phyloP scores from a whole-genome alignment of 2,888 invertebrate species.

The Philopedon plagiatum region DNA sequence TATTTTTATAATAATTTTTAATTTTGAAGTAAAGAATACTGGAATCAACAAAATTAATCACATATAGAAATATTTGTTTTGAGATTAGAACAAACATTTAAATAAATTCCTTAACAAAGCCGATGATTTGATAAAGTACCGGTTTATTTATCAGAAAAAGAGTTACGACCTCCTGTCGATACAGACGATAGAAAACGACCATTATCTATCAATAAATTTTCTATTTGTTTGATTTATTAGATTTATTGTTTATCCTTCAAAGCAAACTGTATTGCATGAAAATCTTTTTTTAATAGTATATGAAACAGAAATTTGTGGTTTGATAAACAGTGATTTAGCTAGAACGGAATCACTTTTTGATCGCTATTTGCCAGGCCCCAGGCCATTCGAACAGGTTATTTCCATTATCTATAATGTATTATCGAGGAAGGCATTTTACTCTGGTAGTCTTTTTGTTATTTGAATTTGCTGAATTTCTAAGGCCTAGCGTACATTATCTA shows the following conservation, averaged over 20 bases:
- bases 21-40: too few species aligned
- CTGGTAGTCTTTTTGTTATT: too few species aligned
- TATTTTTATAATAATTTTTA: too few species aligned
- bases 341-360: not conserved
- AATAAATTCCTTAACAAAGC: not conserved
- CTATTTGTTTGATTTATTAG: slow-evolving; percentile 14
- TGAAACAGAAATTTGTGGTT: not conserved
- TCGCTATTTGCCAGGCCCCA: not conserved
- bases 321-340: not conserved
- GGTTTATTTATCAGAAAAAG: slow-evolving; percentile 10
- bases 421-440: not conserved
- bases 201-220: slow-evolving; percentile 14
- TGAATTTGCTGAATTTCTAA: too few species aligned
- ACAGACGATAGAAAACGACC: slow-evolving; percentile 9
- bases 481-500: too few species aligned
- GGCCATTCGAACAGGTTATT: not conserved
- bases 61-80: slow-evolving; percentile 3
- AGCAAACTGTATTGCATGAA: not conserved
- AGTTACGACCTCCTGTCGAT: not conserved
- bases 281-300: not conserved
- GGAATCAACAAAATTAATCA: too few species aligned
- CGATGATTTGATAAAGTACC: slow-evolving; percentile 17
- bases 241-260: slow-evolving; percentile 1
- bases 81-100: slow-evolving; percentile 2
- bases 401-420: not conserved